phyloP scores from a whole-genome alignment of 2,888 invertebrate genomes.

The Rhaphigaster nebulosa region DNA sequence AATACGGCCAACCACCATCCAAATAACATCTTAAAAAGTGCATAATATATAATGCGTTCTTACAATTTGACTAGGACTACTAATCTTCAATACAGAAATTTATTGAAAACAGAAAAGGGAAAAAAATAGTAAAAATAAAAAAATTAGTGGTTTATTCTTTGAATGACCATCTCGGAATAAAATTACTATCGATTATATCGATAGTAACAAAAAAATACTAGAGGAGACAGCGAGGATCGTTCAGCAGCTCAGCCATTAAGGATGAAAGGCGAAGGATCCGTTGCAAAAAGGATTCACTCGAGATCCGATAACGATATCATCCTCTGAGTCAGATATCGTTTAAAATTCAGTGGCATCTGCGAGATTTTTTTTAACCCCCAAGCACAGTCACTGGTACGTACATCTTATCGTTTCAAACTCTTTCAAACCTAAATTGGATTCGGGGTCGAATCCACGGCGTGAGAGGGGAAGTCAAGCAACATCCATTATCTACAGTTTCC shows the following conservation, averaged over 20 bases:
- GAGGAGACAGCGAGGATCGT: not conserved
- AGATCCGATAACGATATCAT: constrained; percentile 19
- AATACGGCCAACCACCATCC: too few species aligned
- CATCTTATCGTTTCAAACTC: constrained; percentile 44
- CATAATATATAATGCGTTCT: not conserved
- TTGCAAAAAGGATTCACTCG: constrained; percentile 9
- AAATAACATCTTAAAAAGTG: too few species aligned
- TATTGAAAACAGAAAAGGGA: not conserved
- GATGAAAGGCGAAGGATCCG: constrained; percentile 9
- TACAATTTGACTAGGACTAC: not conserved
- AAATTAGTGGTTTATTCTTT: not conserved
- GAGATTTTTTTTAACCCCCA: not conserved
- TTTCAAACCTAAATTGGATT: constrained; percentile 43
- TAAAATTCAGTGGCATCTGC: constrained; percentile 57
- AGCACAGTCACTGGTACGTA: not conserved
- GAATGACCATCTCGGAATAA: not conserved
- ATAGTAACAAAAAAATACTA: not conserved
- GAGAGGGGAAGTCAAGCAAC: not conserved
- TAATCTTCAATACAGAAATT: not conserved
- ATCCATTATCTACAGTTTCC: constrained; percentile 5
- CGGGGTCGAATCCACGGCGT: not conserved
- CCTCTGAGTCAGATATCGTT: constrained; percentile 56
- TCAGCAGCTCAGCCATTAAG: not conserved
- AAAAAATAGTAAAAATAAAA: not conserved
- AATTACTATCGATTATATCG: not conserved